A percentile compares a stretch with the other conserved stretches of the same genome.
These are phyloP conservation scores for Papilio polytes DNA, from an alignment of 1,140 invertebrate genomes.

Conservation along the genomic window DNA sequence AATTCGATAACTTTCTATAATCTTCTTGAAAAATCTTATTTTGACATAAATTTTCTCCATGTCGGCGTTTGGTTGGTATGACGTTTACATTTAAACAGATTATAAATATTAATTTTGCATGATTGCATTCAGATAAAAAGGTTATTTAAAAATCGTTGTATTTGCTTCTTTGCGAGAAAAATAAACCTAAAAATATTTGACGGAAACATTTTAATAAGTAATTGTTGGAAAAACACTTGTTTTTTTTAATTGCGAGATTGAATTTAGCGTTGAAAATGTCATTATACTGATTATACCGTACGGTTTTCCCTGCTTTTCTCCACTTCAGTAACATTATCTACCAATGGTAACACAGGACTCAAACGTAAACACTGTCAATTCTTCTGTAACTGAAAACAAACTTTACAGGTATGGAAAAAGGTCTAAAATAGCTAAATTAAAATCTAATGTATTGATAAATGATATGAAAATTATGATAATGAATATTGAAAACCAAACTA, in stretches of 20 bases:
- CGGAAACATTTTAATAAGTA: no score
- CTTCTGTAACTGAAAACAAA: neutral
- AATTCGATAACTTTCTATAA: neutral
- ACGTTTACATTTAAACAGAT: slow-evolving; percentile 15
- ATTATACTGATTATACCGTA: no score
- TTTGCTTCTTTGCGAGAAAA: no score
- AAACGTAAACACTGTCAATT: neutral
- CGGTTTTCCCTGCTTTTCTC: neutral
- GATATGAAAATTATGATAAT: slow-evolving; percentile 1
- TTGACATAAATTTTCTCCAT: slow-evolving; percentile 33
- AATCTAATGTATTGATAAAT: neutral
- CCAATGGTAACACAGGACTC: neutral
- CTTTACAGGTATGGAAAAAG: neutral
- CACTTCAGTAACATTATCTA: neutral
- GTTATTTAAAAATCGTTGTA: no score
- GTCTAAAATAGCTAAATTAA: neutral
- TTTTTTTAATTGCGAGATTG: no score
- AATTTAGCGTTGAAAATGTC: no score
- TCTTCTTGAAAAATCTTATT: neutral
- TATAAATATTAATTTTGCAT: neutral
- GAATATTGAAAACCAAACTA: neutral
- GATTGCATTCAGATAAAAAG: neutral
- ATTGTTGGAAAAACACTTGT: no score
- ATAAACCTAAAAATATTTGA: no score
- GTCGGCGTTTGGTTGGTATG: slow-evolving; percentile 23